Evolutionary conservation across 2,888 invertebrate genomes (phyloP), one percentile per base, ranked within the genome.

Genomic region (Apocheima hispidaria): DNA sequence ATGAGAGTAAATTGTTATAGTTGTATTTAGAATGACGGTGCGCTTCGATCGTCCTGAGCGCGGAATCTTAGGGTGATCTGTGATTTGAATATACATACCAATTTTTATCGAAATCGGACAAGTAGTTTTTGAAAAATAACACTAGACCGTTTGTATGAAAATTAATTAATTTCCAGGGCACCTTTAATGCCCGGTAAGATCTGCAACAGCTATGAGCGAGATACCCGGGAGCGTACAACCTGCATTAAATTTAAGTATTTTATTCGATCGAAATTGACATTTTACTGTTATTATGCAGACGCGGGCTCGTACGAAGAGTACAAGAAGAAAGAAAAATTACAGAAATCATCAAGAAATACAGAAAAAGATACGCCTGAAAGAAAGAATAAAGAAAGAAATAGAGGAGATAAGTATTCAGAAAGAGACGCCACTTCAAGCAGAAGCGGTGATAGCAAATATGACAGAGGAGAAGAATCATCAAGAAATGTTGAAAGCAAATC

Each of bases 251-350:
- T 38, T 5, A 10, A 20, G 9, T 20, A 38, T 10, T 38, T 26
- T 28, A 14, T 28, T 44, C 18, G 1, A 30, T 28, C 2, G 10
- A 4, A 46, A 18, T 46, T 18, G 9, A 18, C 16, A 12, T 1
- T 10, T 12, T n/a, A n/a, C n/a, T 21, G 40, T 18, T 53, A 14
- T 48, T 52, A 51, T 26, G 40, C 36, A 96, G 96, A 97, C 88
- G 93, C 94, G 2, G 94, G 93, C 30, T 95, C 95, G 68, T 97
- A 94, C 79, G 95, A 96, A 70, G 94, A 95, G 72, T 96, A 95
- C 75, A 95, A 95, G 73, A 93, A 82, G 68, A 92, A 84, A 48
- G 90, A 93, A n/a, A n/a, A n/a, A 73, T 51, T 69, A 10, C 76
- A 87, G 70, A 72, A 87, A 75, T 60, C 86, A 72, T 66, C 82